These are phyloP conservation scores for Ptychobarbus kaznakovi DNA, from an alignment of 2,797 vertebrate species.

Conservation along the genomic window DNA sequence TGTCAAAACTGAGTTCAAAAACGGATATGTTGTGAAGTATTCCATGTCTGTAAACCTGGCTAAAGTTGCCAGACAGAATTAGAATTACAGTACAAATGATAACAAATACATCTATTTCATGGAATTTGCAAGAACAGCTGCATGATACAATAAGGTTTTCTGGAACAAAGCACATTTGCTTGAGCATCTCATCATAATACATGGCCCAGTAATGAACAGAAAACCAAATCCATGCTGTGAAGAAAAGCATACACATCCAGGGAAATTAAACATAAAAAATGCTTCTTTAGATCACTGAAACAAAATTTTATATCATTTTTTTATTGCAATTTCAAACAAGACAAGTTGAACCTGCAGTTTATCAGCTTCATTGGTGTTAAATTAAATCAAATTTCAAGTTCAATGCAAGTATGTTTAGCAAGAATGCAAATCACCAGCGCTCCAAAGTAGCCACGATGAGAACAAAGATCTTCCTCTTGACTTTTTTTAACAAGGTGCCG, in stretches of 20 bases:
- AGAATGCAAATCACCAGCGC: constrained; percentile 10
- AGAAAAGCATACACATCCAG: constrained; percentile 32
- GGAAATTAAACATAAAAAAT: neutral
- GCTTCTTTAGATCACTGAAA: neutral
- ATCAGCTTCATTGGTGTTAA: constrained; percentile 12
- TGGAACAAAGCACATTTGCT: constrained; percentile 22
- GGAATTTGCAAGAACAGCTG: constrained; percentile 1
- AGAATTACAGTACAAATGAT: neutral
- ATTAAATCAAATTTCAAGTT: constrained; percentile 7
- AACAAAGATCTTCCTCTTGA: neutral
- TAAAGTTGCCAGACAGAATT: neutral
- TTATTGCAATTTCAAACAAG: neutral
- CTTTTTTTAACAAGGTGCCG: neutral
- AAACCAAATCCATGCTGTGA: constrained; percentile 35
- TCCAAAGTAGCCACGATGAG: neutral
- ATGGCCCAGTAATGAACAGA: neutral
- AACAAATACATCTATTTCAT: neutral
- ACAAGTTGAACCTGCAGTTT: neutral
- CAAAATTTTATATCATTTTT: neutral
- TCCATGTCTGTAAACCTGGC: neutral
- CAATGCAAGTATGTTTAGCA: neutral
- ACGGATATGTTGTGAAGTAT: neutral
- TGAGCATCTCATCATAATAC: constrained; percentile 16
- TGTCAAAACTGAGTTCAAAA: neutral
- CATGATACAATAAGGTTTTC: constrained; percentile 12